Base-by-base conservation (phyloP, 2,888 invertebrate genomes). In the Nasonia oneida region DNA sequence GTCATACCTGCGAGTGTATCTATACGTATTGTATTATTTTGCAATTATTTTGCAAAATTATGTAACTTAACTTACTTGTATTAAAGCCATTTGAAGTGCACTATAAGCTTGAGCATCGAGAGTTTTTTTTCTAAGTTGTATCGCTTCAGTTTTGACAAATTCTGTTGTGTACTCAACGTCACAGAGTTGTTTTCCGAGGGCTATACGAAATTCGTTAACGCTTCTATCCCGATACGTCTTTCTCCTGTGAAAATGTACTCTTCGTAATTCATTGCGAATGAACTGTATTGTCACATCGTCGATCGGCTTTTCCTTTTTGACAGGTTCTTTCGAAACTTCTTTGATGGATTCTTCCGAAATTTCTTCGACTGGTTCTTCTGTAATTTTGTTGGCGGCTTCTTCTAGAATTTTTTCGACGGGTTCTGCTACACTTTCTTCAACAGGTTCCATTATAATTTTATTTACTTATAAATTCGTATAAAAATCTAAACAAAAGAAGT, bases 51-150 rank as follows among this genome's bases (percentile, higher is more conserved):
- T 29, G 29, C 29, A 29, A 29, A 29, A 29, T 29, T 29, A 29
- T 29, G 29, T 29, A 29, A 29, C 29, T 29, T 29, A 50, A 64
- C n/a, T 84, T 84, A 93, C 93, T 90, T 93, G 92, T 71, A 93
- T 88, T 12, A 93, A 88, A 53, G 91, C 91, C 88, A 90, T 91
- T 87, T 92, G 91, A n/a, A 93, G 88, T 67, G 89, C 87, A 50
- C 85, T 86, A 74, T 93, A 93, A 39, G 91, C 91, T 29, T 90
- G 80, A 0, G 89, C 74, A 1, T 84, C 67, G 23, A 93, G 87
- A 1, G 90, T 14, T 83, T 90, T 91, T 79, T 89, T 92, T 42
- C 88, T 91, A 3, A 93, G 87, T 8, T 39, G 89, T 89, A n/a
- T 83, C 71, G 29, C 29, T 29, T 29, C 29, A 29, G 29, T 29